Conservation (phyloP, 2,113 vertebrate genomes). For the Petaurus breviceps region DNA sequence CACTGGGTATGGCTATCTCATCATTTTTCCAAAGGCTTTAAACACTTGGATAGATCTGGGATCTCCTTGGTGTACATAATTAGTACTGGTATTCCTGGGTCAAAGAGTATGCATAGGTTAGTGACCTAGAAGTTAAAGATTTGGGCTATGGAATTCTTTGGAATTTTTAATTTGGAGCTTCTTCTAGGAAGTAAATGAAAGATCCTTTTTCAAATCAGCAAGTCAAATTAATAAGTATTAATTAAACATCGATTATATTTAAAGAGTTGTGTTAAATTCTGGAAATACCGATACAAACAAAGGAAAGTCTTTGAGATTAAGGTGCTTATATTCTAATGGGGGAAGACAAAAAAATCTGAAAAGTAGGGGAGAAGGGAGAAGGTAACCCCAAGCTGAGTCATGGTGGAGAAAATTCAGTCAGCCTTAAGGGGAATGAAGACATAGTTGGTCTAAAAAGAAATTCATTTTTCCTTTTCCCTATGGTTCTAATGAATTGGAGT, state of each 20-base stretch:
- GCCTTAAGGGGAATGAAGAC: background rate
- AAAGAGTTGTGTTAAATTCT: no score
- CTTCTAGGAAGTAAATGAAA: background rate
- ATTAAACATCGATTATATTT: no score
- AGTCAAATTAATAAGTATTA: no score
- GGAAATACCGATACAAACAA: no score
- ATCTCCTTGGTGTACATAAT: background rate
- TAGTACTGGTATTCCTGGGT: background rate
- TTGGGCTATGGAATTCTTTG: background rate
- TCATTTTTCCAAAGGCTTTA: background rate
- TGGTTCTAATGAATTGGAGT: background rate
- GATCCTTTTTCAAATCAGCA: no score
- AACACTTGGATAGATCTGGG: background rate
- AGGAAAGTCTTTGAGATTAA: no score
- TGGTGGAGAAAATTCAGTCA: background rate
- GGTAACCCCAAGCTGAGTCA: background rate
- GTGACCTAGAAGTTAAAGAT: background rate
- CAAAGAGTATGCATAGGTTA: background rate
- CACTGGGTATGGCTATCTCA: background rate
- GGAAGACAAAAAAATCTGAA: no score
- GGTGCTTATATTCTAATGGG: no score
- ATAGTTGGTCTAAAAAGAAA: background rate
- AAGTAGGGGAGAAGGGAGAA: background rate
- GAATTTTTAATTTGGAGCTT: background rate
- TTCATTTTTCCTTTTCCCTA: background rate